These are phyloP conservation scores for Drosophila siamana DNA, from an alignment of 2,888 invertebrate genomes.

Conservation along the genomic window DNA sequence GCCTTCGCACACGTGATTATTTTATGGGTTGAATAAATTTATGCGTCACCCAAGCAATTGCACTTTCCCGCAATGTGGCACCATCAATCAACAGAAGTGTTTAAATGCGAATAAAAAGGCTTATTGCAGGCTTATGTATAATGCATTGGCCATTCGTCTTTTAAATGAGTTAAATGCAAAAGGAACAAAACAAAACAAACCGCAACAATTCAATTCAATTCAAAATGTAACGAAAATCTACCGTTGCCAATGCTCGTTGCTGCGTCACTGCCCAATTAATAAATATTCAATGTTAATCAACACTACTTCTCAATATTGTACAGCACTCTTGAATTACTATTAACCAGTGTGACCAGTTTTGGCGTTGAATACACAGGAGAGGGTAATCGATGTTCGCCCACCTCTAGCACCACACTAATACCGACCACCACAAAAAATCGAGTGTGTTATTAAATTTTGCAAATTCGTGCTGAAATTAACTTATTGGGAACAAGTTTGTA, in stretches of 20 bases:
- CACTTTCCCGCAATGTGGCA: slow-evolving; percentile 26
- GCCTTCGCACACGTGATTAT: slow-evolving; percentile 65
- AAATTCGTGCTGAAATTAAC: background rate
- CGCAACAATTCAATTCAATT: background rate
- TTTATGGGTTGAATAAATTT: slow-evolving; percentile 59
- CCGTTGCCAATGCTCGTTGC: slow-evolving; percentile 18
- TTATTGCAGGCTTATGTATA: background rate
- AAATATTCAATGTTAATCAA: background rate
- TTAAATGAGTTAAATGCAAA: slow-evolving; percentile 8
- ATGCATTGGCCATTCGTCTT: slow-evolving; percentile 1
- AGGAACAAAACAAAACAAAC: background rate
- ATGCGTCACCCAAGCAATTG: slow-evolving; percentile 41
- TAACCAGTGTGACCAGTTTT: too few relatives aligned
- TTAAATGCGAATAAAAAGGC: background rate
- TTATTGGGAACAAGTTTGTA: background rate
- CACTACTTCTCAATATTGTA: background rate
- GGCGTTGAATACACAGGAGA: too few relatives aligned
- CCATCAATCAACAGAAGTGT: slow-evolving; percentile 13
- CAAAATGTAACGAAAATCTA: background rate
- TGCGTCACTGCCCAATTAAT: slow-evolving; percentile 13
- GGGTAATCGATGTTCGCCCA: background rate
- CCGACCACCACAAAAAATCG: background rate
- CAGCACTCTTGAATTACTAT: too few relatives aligned
- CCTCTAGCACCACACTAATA: background rate
- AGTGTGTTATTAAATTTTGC: background rate